Evolutionary conservation across 2,888 invertebrate genomes (phyloP).

Genomic region (Apodemia mormo): DNA sequence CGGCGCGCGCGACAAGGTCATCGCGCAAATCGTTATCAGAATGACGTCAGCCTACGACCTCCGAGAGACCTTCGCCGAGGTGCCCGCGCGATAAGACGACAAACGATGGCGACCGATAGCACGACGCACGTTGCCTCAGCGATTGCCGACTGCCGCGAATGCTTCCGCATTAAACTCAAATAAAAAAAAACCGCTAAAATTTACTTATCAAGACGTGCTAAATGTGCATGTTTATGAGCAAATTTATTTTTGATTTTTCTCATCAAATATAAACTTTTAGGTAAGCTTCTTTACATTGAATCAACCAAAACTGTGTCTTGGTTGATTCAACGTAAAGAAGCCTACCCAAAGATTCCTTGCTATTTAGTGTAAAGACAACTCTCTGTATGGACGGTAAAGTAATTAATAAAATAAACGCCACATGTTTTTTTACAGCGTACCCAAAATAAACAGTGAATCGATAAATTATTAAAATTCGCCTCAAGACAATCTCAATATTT

Average conservation of each 20-base stretch:
- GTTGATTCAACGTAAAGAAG: too few relatives aligned
- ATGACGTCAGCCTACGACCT: conserved; percentile 78
- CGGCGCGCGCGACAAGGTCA: conserved; percentile 80
- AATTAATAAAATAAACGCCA: too few relatives aligned
- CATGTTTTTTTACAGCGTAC: too few relatives aligned
- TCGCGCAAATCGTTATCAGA: conserved; percentile 80
- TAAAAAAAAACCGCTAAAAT: not conserved
- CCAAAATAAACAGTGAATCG: too few relatives aligned
- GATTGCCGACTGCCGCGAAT: conserved; percentile 34
- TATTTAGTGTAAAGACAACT: too few relatives aligned
- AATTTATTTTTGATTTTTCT: not conserved
- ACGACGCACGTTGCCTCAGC: conserved; percentile 36
- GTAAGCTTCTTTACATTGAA: too few relatives aligned
- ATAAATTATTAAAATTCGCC: too few relatives aligned
- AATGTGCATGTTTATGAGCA: not conserved
- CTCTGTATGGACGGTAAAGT: too few relatives aligned
- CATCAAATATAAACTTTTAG: too few relatives aligned
- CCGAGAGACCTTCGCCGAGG: conserved; percentile 66
- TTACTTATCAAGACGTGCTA: not conserved
- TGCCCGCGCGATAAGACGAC: conserved; percentile 71
- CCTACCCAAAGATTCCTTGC: too few relatives aligned
- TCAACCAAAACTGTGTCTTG: too few relatives aligned
- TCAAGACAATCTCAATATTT: too few relatives aligned
- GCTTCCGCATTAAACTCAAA: conserved; percentile 36
- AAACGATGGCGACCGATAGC: conserved; percentile 73